Base-by-base conservation (phyloP, 1,140 invertebrate genomes). In the Ceratina calcarata region DNA sequence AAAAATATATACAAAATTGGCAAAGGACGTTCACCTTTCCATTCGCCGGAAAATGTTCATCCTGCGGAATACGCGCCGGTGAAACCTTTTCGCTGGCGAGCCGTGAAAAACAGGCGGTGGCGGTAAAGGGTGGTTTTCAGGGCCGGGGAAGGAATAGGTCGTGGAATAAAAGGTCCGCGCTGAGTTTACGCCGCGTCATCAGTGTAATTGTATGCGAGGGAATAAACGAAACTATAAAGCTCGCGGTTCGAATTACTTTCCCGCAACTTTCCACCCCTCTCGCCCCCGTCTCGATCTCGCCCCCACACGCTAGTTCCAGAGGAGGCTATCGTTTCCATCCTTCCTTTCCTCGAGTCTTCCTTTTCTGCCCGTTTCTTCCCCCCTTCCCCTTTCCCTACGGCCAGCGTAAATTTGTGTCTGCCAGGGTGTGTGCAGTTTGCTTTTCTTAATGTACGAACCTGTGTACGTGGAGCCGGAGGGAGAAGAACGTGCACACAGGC, bases 161-260 rank as follows among this genome's bases (percentile, higher is more conserved):
- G n/a, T n/a, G n/a, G n/a, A 57, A 80, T 72, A 74, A 80, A 77
- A 69, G 57, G 70, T 69, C 22, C 65, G 70, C 69, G n/a, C n/a
- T n/a, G 64, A 66, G 76, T 84, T 86, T 85, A 81, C 78, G 77
- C 66, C 58, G n/a, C 82, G 84, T 86, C 86, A 88, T 86, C 86
- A 86, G 79, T 74, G 86, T 87, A 88, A 88, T 87, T 88, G 82
- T 88, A 84, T 84, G 82, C 81, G 76, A 81, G 78, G 80, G 73
- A 85, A 86, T 88, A 88, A 88, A 88, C 86, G 87, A 88, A 87
- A 88, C 87, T 85, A 85, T 86, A 85, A 88, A 88, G 70, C 82
- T 77, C 67, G 78, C 61, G 80, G 82, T 78, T 75, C 69, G 82
- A 82, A 88, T 88, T 88, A 88, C 86, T 88, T 86, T 82, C 60